Conservation (phyloP, 2,888 invertebrate species). For the Trissoscelio sp. region DNA sequence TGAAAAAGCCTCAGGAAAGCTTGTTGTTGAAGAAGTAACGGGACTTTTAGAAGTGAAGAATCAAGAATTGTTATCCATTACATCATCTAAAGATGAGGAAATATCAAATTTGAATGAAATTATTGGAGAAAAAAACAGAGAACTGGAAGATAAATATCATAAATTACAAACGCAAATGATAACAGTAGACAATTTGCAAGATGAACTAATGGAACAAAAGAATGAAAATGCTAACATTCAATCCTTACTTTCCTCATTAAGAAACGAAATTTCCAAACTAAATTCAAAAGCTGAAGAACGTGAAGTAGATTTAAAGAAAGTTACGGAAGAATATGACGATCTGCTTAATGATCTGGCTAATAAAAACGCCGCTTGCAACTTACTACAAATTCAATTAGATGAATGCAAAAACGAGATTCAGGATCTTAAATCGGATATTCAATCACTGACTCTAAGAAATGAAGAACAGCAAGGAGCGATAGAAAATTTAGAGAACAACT, state of each 20-base stretch:
- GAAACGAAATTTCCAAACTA: conserved; percentile 73
- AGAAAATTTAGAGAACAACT: conserved; percentile 72
- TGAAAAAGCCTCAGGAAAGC: no score
- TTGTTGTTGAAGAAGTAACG: conserved; percentile 84
- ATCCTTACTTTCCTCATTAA: conserved; percentile 83
- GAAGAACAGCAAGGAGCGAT: conserved; percentile 75
- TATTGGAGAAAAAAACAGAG: conserved; percentile 84
- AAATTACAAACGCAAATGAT: conserved; percentile 75
- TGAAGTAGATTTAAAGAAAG: conserved; percentile 80
- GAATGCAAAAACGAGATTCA: conserved; percentile 58
- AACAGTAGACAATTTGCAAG: conserved; percentile 80
- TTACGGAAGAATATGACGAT: conserved; percentile 86
- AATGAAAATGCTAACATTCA: conserved; percentile 84
- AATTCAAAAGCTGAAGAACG: conserved; percentile 71
- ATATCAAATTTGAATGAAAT: conserved; percentile 83
- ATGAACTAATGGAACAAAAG: conserved; percentile 84
- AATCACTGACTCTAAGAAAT: conserved; percentile 18
- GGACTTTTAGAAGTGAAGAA: conserved; percentile 81
- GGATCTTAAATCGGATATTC: conserved; percentile 29
- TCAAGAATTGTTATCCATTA: conserved; percentile 68
- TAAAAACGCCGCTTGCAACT: conserved; percentile 82
- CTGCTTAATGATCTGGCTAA: conserved; percentile 85
- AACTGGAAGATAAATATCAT: conserved; percentile 75
- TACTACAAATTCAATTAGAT: conserved; percentile 69
- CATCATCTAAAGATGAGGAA: conserved; percentile 74